phyloP scores from a whole-genome alignment of 2,113 vertebrate species.

The Myotis yumanensis region DNA sequence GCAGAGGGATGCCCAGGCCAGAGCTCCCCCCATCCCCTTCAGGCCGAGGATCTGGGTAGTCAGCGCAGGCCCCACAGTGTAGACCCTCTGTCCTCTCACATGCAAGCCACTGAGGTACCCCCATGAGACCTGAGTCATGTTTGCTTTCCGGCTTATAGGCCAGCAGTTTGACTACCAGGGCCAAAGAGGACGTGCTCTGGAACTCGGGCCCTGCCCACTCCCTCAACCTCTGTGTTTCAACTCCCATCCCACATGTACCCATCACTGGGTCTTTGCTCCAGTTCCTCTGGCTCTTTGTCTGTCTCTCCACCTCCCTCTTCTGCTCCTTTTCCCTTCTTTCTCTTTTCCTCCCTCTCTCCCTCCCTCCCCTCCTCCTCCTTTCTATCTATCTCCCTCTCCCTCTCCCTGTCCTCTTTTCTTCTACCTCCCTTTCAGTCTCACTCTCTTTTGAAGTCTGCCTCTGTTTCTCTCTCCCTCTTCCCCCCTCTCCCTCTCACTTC shows the following conservation, averaged over 20 bases:
- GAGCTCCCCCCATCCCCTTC: background rate
- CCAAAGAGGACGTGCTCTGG: background rate
- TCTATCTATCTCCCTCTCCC: too few relatives aligned
- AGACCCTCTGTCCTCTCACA: background rate
- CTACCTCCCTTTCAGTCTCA: background rate
- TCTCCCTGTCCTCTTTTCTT: background rate
- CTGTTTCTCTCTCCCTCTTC: background rate
- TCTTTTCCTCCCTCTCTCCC: background rate
- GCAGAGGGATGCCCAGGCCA: background rate
- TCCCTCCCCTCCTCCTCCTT: background rate
- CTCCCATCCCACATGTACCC: too few relatives aligned
- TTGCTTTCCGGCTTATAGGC: background rate
- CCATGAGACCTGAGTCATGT: background rate
- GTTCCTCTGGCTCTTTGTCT: background rate
- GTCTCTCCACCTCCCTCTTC: background rate
- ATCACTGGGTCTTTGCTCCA: background rate
- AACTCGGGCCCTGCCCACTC: background rate
- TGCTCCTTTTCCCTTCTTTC: background rate
- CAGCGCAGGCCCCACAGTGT: accelerated
- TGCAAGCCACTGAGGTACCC: background rate
- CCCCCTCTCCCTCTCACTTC: background rate
- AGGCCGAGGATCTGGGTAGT: accelerated
- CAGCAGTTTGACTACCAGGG: background rate
- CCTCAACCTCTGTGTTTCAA: background rate
- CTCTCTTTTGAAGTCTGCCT: background rate